Evolutionary conservation across 2,113 vertebrate species (phyloP).

Genomic region (Sclerurus mexicanus): DNA sequence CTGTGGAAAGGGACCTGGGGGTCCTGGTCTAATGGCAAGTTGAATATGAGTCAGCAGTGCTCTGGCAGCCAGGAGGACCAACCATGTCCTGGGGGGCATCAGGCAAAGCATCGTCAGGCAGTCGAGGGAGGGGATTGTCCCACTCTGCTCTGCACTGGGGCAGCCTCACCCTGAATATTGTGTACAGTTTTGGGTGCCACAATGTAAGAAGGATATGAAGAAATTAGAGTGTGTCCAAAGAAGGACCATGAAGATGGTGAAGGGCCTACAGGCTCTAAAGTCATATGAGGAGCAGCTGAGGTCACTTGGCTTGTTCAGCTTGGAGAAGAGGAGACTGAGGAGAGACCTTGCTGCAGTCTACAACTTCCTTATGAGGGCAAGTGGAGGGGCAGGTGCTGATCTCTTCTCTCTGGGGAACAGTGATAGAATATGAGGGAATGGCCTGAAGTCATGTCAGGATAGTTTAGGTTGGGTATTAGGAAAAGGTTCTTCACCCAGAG

Average conservation of each 20-base stretch:
- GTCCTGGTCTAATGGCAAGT: rapidly evolving
- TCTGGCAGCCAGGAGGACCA: neutral
- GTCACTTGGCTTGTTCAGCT: neutral
- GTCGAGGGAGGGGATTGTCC: neutral
- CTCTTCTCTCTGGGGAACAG: neutral
- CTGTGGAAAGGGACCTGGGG: neutral
- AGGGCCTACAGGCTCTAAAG: neutral
- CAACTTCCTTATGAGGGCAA: neutral
- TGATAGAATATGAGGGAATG: neutral
- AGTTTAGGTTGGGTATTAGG: neutral
- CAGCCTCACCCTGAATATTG: rapidly evolving
- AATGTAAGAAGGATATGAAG: neutral
- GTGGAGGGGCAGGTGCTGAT: neutral
- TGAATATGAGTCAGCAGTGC: neutral
- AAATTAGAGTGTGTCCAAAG: neutral
- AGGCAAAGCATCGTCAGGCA: rapidly evolving
- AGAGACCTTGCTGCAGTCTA: neutral
- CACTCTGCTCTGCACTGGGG: rapidly evolving
- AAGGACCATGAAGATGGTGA: neutral
- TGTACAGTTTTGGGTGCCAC: rapidly evolving
- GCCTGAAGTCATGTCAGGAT: neutral
- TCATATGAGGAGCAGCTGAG: neutral
- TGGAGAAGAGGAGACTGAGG: neutral
- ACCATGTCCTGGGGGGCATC: rapidly evolving
- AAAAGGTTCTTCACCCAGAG: neutral